Percentiles rank a stretch among this genome's conserved stretches.
These are phyloP conservation scores for Lynx canadensis DNA, from an alignment of 2,113 vertebrate genomes.

Conservation along the genomic window DNA sequence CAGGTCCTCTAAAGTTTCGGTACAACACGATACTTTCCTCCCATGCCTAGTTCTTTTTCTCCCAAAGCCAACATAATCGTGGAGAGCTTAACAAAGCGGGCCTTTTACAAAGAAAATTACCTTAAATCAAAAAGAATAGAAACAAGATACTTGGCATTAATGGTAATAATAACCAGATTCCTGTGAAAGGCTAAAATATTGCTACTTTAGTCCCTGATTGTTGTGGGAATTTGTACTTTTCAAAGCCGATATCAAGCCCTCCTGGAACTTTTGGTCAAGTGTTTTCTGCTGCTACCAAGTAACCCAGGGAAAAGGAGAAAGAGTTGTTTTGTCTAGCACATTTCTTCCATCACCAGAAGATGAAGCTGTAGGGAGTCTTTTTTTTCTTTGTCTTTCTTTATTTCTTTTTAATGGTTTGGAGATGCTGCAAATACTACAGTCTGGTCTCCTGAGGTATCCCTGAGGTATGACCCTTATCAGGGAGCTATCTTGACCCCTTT, in stretches of 20 bases:
- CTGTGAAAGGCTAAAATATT: constrained; percentile 63
- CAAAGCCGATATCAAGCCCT: constrained; percentile 63
- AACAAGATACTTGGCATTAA: constrained; percentile 76
- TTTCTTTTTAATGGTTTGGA: neutral
- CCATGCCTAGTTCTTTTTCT: constrained; percentile 73
- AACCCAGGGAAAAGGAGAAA: constrained; percentile 14
- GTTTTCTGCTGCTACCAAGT: constrained; percentile 61
- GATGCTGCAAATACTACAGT: neutral
- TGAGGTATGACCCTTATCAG: neutral
- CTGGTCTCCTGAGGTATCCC: neutral
- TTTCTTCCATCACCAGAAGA: constrained; percentile 45
- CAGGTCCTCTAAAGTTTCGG: constrained; percentile 73
- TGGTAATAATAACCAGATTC: constrained; percentile 77
- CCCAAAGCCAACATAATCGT: constrained; percentile 43
- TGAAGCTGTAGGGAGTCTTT: constrained; percentile 42
- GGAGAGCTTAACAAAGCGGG: constrained; percentile 74
- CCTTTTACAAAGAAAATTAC: constrained; percentile 79
- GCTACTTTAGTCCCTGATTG: constrained; percentile 67
- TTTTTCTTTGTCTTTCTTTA: neutral
- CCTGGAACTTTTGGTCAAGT: constrained; percentile 60
- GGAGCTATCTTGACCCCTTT: neutral
- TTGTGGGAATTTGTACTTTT: constrained; percentile 73
- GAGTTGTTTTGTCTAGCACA: constrained; percentile 13
- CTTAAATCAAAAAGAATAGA: constrained; percentile 79
- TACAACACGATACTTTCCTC: constrained; percentile 78